Percentiles rank a stretch among this genome's conserved stretches.
Evolutionary conservation across 2,797 vertebrate genomes (phyloP).

Genomic region (Macroramphosus scolopax): DNA sequence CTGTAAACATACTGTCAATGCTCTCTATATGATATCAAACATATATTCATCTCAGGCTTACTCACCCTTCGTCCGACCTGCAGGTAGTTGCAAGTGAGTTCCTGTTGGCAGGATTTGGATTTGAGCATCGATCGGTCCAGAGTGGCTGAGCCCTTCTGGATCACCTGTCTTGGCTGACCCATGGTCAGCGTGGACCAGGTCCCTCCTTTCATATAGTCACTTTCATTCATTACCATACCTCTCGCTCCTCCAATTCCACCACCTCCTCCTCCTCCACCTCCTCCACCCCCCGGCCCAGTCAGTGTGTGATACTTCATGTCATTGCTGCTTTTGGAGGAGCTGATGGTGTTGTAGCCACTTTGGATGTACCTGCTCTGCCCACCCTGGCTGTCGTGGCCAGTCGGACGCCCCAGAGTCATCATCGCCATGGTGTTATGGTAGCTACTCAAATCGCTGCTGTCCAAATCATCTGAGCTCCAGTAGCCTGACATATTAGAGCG

Average conservation of each 20-base stretch:
- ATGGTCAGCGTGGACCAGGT: conserved; percentile 96
- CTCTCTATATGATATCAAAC: background rate
- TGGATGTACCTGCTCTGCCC: conserved; percentile 84
- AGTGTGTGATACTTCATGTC: conserved; percentile 86
- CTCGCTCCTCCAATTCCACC: conserved; percentile 73
- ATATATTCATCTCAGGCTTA: conserved; percentile 6
- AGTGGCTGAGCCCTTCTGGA: conserved; percentile 94
- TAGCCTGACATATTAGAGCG: conserved; percentile 97
- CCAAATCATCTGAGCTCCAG: conserved; percentile 98
- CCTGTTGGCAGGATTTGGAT: conserved; percentile 97
- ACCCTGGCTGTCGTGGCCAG: conserved; percentile 62
- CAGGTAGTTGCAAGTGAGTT: conserved; percentile 93
- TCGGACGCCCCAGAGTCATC: conserved; percentile 88
- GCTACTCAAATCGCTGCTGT: conserved; percentile 90
- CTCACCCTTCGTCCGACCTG: conserved; percentile 84
- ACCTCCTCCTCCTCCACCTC: conserved; percentile 60
- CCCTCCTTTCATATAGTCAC: conserved; percentile 90
- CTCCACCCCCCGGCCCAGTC: conserved; percentile 75
- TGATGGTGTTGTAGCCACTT: conserved; percentile 97
- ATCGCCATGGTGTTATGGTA: conserved; percentile 88
- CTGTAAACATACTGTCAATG: background rate
- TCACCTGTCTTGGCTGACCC: conserved; percentile 90
- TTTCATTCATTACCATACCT: conserved; percentile 75
- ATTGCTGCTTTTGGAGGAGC: conserved; percentile 91
- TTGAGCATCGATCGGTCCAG: conserved; percentile 96